phyloP scores from a whole-genome alignment of 1,140 invertebrate species.

The Drosophila seguyi region DNA sequence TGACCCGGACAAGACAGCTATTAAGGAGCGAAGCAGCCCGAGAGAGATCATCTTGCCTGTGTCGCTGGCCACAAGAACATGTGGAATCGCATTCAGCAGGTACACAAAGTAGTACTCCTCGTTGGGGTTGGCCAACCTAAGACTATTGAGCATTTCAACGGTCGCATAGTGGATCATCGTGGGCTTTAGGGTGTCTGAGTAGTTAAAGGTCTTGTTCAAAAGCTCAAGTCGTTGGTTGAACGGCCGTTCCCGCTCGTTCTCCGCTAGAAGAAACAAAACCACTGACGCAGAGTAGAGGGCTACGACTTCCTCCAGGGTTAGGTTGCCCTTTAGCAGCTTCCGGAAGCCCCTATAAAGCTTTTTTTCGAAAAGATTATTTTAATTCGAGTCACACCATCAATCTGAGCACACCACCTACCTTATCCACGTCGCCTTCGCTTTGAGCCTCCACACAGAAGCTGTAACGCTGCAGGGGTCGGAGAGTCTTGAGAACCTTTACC shows the following conservation, averaged over 20 bases:
- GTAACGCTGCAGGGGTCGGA: conserved; percentile 13
- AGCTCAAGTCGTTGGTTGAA: conserved; percentile 36
- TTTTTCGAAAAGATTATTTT: neutral
- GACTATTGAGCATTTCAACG: conserved; percentile 33
- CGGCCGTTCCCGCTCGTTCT: neutral
- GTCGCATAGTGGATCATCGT: conserved; percentile 66
- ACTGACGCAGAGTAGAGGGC: conserved; percentile 45
- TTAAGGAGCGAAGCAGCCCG: conserved; percentile 44
- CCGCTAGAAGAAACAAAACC: conserved; percentile 30
- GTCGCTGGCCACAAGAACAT: conserved; percentile 60
- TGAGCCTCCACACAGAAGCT: conserved; percentile 25
- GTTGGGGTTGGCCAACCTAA: conserved; percentile 17
- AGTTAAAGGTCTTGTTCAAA: conserved; percentile 57
- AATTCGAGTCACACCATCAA: neutral
- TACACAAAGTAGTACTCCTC: conserved; percentile 44
- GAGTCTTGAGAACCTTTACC: neutral
- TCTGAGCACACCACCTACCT: conserved; percentile 1
- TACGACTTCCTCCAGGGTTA: conserved; percentile 51
- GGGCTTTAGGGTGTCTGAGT: conserved; percentile 65
- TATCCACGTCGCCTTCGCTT: conserved; percentile 11
- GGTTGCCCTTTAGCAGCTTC: conserved; percentile 24
- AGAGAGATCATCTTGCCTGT: conserved; percentile 65
- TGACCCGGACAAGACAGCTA: conserved; percentile 32
- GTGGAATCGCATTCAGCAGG: conserved; percentile 52
- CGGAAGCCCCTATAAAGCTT: conserved; percentile 35